These are phyloP conservation scores for Monomorium pharaonis DNA, from an alignment of 1,140 invertebrate species.

Conservation along the genomic window DNA sequence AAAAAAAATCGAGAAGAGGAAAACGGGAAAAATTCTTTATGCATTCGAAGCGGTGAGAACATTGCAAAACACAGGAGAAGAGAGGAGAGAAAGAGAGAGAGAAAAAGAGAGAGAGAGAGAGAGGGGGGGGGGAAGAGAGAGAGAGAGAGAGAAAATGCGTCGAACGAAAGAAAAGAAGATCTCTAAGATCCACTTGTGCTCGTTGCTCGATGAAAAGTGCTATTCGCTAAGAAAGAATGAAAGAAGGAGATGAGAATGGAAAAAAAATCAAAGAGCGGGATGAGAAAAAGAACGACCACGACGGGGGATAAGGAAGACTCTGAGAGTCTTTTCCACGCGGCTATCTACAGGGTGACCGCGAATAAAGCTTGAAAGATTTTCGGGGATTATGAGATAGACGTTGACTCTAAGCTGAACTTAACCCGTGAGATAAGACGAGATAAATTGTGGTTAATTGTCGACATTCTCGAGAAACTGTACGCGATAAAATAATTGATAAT, in stretches of 20 bases:
- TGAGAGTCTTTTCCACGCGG: slow-evolving; percentile 54
- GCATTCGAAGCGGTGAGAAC: slow-evolving; percentile 50
- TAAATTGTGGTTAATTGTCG: slow-evolving; percentile 49
- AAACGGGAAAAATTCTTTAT: slow-evolving; percentile 64
- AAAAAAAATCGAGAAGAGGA: not conserved
- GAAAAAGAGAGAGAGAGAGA: not conserved
- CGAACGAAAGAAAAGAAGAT: not conserved
- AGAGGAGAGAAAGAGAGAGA: not conserved
- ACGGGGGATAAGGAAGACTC: slow-evolving; percentile 25
- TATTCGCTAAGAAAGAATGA: slow-evolving; percentile 47
- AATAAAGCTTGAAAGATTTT: slow-evolving; percentile 59
- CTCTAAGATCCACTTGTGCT: slow-evolving; percentile 51
- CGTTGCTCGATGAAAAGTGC: slow-evolving; percentile 51
- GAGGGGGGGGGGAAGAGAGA: not conserved
- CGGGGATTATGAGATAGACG: slow-evolving; percentile 54
- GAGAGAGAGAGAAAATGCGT: not conserved
- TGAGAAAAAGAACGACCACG: slow-evolving; percentile 34
- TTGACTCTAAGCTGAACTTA: slow-evolving; percentile 52
- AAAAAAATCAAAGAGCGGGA: slow-evolving; percentile 51
- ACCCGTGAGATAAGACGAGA: slow-evolving; percentile 42
- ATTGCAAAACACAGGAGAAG: not conserved
- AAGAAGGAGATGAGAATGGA: slow-evolving; percentile 23
- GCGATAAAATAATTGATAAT: slow-evolving; percentile 43
- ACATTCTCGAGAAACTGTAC: not conserved
- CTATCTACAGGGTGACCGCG: slow-evolving; percentile 57